Base-by-base conservation (phyloP, 2,797 vertebrate species). In the Sebastes hubbsi region DNA sequence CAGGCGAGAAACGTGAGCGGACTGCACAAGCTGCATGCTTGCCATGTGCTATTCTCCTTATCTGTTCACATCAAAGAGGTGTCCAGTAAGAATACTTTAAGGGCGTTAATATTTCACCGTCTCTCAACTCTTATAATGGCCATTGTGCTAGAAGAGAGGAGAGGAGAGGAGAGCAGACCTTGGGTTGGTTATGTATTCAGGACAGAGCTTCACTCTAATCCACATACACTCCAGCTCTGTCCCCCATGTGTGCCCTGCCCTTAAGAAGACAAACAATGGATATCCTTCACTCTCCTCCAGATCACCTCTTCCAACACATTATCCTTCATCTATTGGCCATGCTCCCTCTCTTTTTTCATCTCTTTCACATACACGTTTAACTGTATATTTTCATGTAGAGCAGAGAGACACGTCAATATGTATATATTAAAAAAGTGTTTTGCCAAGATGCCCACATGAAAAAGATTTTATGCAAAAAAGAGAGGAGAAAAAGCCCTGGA, bases 231-330 rank as follows among this genome's bases (percentile, higher is more conserved):
- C 86, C 88, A 87, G 88, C 88, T 88, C 91, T 86, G 93, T 95
- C 94, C 94, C 94, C 87, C 87, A 92, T 95, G 95, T 93, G 93
- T 94, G 92, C 93, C 92, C 90, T 95, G 94, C 93, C 94, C 95
- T 96, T 95, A 96, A 93, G 94, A 95, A 95, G 93, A 93, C 94
- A 96, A 95, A 96, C 94, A 96, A 94, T 94, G 92, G 94, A 95
- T 95, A 94, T 95, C 93, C 93, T 95, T 95, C 93, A 93, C 90
- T 95, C 94, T 94, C 93, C 94, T 92, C 93, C 65, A 94, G 94
- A 95, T 95, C 94, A 94, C 94, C 91, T 93, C 92, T 90, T 92
- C 88, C 92, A 93, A 93, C 92, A 94, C 91, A 94, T 95, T 96
- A 96, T 90, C 92, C 91, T 88, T 91, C 92, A 94, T 93, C 91